Base-by-base conservation (phyloP, 2,888 invertebrate species). In the Oscheius sp. region DNA sequence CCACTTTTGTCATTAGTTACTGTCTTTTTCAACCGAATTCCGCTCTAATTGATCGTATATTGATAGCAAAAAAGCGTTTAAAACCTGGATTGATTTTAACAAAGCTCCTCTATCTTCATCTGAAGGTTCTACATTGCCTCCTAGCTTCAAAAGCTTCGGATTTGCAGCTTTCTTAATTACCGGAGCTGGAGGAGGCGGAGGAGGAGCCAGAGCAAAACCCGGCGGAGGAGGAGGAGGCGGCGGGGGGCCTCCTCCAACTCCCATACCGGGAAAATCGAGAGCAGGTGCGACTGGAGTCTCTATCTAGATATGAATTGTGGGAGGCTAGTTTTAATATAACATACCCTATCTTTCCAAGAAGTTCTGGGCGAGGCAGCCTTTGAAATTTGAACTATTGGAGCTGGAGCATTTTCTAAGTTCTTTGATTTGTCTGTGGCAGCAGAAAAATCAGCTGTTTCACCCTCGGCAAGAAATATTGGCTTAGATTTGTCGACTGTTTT, bases 401-500 rank as follows among this genome's bases (percentile, higher is more conserved):
- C 20, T 3, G 64, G 64, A 20, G 48, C 6, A 12, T 31, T 45
- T 52, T 64, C 33, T 15, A 64, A 10, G 5, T 46, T 25, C 29
- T 48, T 45, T 15, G 55, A 53, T 64, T 73, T 10, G 69, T 61
- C 27, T 53, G 15, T 5, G 73, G 68, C 39, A 67, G 73, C 39
- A 67, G 69, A 20, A 71, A 55, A 65, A 53, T 67, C 8, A 67
- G 68, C 53, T 46, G 33, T n/a, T n/a, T 64, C 64, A 29, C 64
- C 64, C 50, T 80, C 75, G 25, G 77, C 76, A n/a, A 46, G 42
- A 55, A 84, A 79, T 29, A 81, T 71, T 12, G 84, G 82, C 64
- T 79, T 77, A 25, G 81, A 81, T 69, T 83, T 84, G 74, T 84
- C 84, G 69, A 83, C 75, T 25, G 84, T 84, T 67, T 79, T 78